These are phyloP conservation scores for Polymixis lichenea DNA, from an alignment of 2,888 invertebrate genomes.

Conservation along the genomic window DNA sequence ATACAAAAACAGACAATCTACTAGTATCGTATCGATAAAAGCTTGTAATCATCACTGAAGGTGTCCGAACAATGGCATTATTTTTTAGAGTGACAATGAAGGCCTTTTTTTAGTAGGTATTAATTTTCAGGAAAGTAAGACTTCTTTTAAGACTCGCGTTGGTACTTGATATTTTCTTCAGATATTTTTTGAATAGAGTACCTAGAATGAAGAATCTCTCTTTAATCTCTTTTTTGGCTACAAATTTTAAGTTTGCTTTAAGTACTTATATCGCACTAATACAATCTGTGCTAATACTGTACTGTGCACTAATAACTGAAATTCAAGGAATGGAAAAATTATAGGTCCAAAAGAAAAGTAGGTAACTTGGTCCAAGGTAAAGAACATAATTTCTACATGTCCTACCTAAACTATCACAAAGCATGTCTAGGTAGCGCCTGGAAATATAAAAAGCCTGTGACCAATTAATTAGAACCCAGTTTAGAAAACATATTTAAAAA, in stretches of 20 bases:
- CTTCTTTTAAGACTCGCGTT: background rate
- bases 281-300: too few relatives aligned
- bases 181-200: background rate
- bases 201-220: background rate
- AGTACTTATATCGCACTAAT: background rate
- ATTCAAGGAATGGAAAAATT: background rate
- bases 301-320: too few relatives aligned
- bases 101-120: slow-evolving; percentile 1
- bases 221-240: background rate
- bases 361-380: background rate
- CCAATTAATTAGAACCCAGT: background rate
- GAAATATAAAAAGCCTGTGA: too few relatives aligned
- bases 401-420: background rate
- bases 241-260: background rate
- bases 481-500: background rate
- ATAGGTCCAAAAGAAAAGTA: background rate
- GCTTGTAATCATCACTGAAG: background rate
- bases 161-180: background rate
- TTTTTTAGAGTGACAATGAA: slow-evolving; percentile 32
- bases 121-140: background rate
- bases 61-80: slow-evolving; percentile 24
- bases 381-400: too few relatives aligned
- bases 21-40: slow-evolving; percentile 24
- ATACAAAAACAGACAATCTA: background rate
- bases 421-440: too few relatives aligned